phyloP scores from a whole-genome alignment of 2,797 vertebrate genomes.

The Crenichthys baileyi region DNA sequence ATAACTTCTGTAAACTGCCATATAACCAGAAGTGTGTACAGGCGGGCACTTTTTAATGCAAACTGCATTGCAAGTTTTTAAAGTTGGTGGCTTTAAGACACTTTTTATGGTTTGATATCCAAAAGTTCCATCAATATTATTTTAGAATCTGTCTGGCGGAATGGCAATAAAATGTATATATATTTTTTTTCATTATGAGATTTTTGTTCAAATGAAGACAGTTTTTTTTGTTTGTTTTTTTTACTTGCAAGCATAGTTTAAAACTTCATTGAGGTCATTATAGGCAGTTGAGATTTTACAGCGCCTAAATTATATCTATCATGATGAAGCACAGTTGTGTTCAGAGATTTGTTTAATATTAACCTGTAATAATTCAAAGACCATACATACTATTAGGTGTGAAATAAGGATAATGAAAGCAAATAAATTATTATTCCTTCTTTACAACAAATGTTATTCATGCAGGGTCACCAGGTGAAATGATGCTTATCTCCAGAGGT shows the following conservation, averaged over 20 bases:
- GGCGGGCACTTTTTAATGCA: neutral
- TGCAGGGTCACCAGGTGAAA: neutral
- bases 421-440: neutral
- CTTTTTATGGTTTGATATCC: neutral
- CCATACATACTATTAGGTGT: no score
- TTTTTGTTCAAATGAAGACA: neutral
- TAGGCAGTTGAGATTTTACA: neutral
- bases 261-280: neutral
- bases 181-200: neutral
- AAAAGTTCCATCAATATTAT: neutral
- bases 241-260: neutral
- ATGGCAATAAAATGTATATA: neutral
- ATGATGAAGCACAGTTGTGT: neutral
- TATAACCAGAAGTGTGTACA: neutral
- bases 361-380: no score
- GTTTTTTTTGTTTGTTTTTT: neutral
- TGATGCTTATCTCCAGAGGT: conserved; percentile 1
- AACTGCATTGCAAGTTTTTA: neutral
- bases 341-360: neutral
- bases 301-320: neutral
- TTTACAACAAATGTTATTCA: neutral
- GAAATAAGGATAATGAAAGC: neutral
- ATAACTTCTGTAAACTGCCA: neutral
- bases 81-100: neutral
- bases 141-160: neutral